phyloP scores from a whole-genome alignment of 1,140 invertebrate species.

The Hormaphis cornu region DNA sequence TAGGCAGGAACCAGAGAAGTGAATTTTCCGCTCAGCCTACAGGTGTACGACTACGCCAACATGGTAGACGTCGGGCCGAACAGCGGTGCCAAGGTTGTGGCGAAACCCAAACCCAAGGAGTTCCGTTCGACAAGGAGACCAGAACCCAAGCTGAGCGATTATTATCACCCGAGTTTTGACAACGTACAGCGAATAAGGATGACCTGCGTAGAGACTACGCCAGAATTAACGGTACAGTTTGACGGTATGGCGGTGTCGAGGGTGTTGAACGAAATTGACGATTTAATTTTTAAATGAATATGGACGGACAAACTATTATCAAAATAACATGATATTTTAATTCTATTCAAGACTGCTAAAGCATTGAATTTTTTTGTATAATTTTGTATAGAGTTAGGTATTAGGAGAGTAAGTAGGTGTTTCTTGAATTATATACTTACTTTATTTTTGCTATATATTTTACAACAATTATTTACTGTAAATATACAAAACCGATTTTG shows the following conservation, averaged over 20 bases:
- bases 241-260: slow-evolving; percentile 3
- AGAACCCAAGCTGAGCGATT: slow-evolving; percentile 13
- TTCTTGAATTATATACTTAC: no score
- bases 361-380: no score
- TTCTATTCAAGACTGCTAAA: neutral
- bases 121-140: neutral
- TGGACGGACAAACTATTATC: neutral
- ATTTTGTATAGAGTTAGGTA: no score
- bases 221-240: slow-evolving; percentile 8
- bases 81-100: neutral
- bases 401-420: no score
- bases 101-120: neutral
- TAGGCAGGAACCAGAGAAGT: neutral
- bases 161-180: neutral
- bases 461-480: neutral
- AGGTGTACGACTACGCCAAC: neutral
- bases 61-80: slow-evolving; percentile 4
- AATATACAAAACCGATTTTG: neutral
- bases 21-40: neutral
- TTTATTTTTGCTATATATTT: neutral
- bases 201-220: neutral
- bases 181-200: slow-evolving; percentile 3
- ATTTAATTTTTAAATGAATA: slow-evolving; percentile 1
- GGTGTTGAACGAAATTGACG: neutral
- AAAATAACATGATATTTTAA: neutral